Percentiles rank a stretch among this genome's conserved stretches.
Conservation (phyloP, 2,888 invertebrate species). For the Epicampocera succincta region DNA sequence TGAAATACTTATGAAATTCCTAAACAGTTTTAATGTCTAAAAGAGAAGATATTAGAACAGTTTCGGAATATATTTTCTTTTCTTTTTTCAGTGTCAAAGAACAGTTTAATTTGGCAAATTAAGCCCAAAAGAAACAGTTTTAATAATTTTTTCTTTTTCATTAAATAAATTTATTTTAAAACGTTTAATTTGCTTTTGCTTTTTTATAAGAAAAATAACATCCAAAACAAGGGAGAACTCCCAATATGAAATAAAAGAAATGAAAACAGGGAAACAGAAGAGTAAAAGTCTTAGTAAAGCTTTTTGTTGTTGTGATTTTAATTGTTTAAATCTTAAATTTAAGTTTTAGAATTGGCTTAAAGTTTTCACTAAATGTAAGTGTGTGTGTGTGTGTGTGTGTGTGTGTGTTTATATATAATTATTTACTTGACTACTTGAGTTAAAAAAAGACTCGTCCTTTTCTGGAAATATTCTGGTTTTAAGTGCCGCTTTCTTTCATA, state of each 20-base stretch:
- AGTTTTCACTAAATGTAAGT: conserved; percentile 21
- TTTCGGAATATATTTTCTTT: neutral
- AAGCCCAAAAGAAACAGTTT: neutral
- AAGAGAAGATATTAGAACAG: conserved; percentile 9
- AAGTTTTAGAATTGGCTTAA: conserved; percentile 52
- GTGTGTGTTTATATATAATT: conserved; percentile 50
- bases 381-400: conserved; percentile 37
- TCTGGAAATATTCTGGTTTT: conserved; percentile 45
- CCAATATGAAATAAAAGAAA: neutral
- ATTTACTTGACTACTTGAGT: conserved; percentile 52
- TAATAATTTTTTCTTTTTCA: neutral
- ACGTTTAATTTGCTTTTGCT: neutral
- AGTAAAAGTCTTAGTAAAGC: conserved; percentile 43
- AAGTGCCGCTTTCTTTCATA: conserved; percentile 39
- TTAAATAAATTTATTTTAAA: neutral
- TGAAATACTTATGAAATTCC: conserved; percentile 38
- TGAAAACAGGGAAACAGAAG: neutral
- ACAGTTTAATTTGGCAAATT: conserved; percentile 5
- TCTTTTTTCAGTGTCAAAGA: neutral
- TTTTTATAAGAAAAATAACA: too few relatives aligned
- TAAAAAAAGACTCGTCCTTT: conserved; percentile 43
- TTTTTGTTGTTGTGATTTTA: conserved; percentile 51
- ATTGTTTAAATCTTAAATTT: conserved; percentile 44
- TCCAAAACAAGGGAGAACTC: neutral
- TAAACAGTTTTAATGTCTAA: conserved; percentile 10